phyloP scores from a whole-genome alignment of 2,113 vertebrate genomes.

The Oncorhynchus tshawytscha region DNA sequence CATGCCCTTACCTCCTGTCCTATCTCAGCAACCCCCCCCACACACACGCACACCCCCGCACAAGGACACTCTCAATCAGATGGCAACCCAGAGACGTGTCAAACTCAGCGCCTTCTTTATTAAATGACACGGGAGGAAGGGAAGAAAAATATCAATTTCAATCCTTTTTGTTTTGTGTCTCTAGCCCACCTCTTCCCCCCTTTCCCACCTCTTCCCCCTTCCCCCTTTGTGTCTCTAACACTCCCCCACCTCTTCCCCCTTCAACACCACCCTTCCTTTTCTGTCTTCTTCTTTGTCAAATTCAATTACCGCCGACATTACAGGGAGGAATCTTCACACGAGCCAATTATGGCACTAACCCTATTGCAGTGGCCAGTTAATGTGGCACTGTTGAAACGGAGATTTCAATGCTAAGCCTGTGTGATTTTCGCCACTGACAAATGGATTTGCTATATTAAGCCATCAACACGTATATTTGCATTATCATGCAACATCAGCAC shows the following conservation, averaged over 20 bases:
- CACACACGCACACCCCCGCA: slow-evolving; percentile 2
- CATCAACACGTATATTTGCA: too few species aligned
- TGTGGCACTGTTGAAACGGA: neutral
- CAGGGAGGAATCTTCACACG: slow-evolving; percentile 44
- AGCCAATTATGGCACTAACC: slow-evolving; percentile 39
- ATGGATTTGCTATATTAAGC: neutral
- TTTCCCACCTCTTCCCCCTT: neutral
- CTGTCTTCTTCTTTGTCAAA: slow-evolving; percentile 56
- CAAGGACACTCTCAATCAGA: slow-evolving; percentile 4
- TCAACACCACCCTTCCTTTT: slow-evolving; percentile 14
- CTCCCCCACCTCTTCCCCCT: neutral
- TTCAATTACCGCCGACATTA: slow-evolving; percentile 56
- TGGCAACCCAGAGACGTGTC: slow-evolving; percentile 34
- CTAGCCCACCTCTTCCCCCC: too few species aligned
- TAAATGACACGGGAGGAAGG: slow-evolving; percentile 33
- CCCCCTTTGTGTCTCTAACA: neutral
- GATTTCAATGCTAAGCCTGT: neutral
- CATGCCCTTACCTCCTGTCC: neutral
- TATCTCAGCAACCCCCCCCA: neutral
- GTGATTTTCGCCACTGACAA: neutral
- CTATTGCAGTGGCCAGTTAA: neutral
- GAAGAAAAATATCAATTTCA: slow-evolving; percentile 52
- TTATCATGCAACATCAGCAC: too few species aligned
- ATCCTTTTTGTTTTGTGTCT: slow-evolving; percentile 47
- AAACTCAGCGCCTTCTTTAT: slow-evolving; percentile 51